Conservation (phyloP, 1,140 invertebrate genomes). For the Spodoptera litura region DNA sequence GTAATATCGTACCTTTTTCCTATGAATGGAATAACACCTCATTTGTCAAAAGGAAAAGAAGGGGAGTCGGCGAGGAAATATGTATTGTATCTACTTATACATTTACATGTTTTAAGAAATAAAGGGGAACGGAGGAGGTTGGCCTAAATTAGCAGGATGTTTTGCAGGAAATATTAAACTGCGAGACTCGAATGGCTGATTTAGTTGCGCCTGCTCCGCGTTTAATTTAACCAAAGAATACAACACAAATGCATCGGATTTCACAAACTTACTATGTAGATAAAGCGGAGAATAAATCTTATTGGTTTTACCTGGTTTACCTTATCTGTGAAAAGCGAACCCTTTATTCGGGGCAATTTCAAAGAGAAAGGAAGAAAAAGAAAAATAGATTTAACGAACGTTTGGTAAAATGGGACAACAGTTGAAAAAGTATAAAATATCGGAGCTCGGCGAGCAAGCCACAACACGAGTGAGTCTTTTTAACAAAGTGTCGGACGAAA, state of each 20-base stretch:
- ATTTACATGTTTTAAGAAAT: neutral
- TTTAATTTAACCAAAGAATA: too few relatives aligned
- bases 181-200: too few relatives aligned
- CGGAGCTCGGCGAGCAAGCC: neutral
- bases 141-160: constrained; percentile 15
- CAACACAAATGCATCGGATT: too few relatives aligned
- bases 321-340: too few relatives aligned
- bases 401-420: constrained; percentile 19
- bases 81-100: neutral
- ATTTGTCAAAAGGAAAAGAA: constrained; percentile 25
- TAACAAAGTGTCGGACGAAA: constrained; percentile 17
- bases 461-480: constrained; percentile 1
- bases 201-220: too few relatives aligned
- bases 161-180: neutral
- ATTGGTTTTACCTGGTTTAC: too few relatives aligned
- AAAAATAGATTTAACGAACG: neutral
- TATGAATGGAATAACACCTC: constrained; percentile 34
- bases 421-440: constrained; percentile 30
- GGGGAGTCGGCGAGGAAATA: constrained; percentile 13
- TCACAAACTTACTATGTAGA: too few relatives aligned
- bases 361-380: too few relatives aligned
- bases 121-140: neutral
- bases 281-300: too few relatives aligned
- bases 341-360: too few relatives aligned
- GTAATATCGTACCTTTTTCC: constrained; percentile 32